Evolutionary conservation across 2,113 vertebrate species (phyloP).

Genomic region (Smithornis capensis): DNA sequence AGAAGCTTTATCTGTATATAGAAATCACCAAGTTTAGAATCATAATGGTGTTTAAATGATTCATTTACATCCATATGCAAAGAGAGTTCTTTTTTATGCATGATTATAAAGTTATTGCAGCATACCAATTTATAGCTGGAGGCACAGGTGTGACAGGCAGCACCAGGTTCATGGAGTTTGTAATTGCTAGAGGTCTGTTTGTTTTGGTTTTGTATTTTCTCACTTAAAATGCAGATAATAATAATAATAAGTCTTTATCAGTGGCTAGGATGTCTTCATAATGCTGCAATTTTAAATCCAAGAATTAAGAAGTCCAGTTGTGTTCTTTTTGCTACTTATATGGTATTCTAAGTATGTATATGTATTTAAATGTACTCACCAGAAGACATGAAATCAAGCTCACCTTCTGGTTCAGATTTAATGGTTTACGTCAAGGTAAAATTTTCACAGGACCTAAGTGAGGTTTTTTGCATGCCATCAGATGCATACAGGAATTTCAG

Average conservation of each 20-base stretch:
- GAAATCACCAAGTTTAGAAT: background rate
- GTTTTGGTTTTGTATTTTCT: background rate
- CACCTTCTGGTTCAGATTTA: background rate
- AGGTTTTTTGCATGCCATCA: background rate
- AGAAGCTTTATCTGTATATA: background rate
- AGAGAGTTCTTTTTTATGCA: background rate
- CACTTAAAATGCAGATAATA: background rate
- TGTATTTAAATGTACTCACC: background rate
- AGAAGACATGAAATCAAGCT: background rate
- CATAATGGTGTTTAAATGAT: background rate
- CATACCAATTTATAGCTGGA: background rate
- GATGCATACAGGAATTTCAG: conserved; percentile 1
- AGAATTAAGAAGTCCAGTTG: background rate
- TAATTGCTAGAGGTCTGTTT: background rate
- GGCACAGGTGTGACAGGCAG: background rate
- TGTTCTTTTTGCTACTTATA: background rate
- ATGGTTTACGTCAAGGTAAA: background rate
- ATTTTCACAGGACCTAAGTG: background rate
- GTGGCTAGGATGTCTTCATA: background rate
- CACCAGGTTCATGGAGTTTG: background rate
- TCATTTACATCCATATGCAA: background rate
- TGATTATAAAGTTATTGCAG: background rate
- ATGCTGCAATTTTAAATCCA: background rate
- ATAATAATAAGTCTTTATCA: background rate
- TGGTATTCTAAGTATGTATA: background rate